Conservation (phyloP, 53 echinoderm and acorn worm genomes). For the Actinopyga echinites region DNA sequence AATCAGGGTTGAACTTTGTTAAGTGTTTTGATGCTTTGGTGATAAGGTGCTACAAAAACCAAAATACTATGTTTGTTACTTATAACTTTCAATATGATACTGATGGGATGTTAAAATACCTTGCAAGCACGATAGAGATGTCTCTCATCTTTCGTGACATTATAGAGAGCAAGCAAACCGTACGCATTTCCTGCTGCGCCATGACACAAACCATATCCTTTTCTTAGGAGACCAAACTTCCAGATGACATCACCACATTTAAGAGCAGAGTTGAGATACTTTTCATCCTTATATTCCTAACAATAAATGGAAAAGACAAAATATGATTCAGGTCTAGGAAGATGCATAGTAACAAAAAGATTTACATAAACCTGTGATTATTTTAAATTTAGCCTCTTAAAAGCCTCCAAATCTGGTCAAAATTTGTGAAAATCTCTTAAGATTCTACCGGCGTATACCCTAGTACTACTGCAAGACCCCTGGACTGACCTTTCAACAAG, state of each 20-base stretch:
- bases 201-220: constrained; percentile 88
- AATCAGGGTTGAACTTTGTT: too few species aligned
- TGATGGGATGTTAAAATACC: constrained; percentile 59
- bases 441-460: too few species aligned
- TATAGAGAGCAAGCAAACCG: constrained; percentile 58
- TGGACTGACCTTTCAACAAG: too few species aligned
- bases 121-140: constrained; percentile 77
- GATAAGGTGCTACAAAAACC: background rate
- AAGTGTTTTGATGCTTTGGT: too few species aligned
- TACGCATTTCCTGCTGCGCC: constrained; percentile 73
- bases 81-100: background rate
- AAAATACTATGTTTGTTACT: background rate
- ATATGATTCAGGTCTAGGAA: background rate
- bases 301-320: background rate
- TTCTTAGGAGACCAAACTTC: constrained; percentile 72
- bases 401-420: too few species aligned
- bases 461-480: too few species aligned
- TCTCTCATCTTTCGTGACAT: constrained; percentile 65
- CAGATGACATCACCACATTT: constrained; percentile 79
- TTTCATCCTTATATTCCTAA: constrained; percentile 67
- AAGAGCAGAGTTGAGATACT: constrained; percentile 70
- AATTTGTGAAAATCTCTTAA: too few species aligned
- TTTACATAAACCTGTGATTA: background rate
- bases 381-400: background rate
- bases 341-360: background rate